phyloP scores from a whole-genome alignment of 2,113 vertebrate species.

The Sturnus vulgaris region DNA sequence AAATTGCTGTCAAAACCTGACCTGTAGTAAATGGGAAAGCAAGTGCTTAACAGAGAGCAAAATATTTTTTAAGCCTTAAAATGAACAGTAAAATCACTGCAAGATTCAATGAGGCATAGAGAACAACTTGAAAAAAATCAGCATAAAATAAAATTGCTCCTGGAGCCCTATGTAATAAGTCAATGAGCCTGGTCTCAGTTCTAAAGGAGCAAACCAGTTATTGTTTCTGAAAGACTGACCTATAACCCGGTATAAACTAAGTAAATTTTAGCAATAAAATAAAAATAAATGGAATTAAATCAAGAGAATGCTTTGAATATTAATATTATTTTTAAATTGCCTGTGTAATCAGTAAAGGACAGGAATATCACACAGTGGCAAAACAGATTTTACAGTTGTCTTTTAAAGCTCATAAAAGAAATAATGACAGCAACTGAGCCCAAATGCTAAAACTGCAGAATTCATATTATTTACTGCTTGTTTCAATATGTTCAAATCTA shows the following conservation, averaged over 20 bases:
- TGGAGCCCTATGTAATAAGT: not conserved
- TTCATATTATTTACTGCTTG: not conserved
- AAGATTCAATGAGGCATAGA: not conserved
- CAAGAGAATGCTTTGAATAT: not conserved
- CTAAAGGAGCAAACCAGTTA: not conserved
- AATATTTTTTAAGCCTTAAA: not conserved
- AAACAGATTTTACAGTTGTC: not conserved
- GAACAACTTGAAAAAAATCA: not conserved
- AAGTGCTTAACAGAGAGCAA: not conserved
- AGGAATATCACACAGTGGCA: not conserved
- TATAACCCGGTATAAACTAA: not conserved
- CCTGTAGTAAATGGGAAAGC: not conserved
- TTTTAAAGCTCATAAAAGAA: not conserved
- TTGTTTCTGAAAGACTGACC: not conserved
- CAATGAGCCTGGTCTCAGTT: not conserved
- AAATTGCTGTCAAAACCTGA: conserved; percentile 27
- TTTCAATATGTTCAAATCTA: not conserved
- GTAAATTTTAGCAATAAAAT: not conserved
- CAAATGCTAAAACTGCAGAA: not conserved
- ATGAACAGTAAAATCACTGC: not conserved
- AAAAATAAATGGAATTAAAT: not conserved
- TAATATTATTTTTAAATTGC: not conserved
- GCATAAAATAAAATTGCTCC: not conserved
- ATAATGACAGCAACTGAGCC: not conserved
- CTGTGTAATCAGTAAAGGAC: not conserved